phyloP scores from a whole-genome alignment of 35 echinoderm and acorn worm species.

The Strongylocentrotus purpuratus region DNA sequence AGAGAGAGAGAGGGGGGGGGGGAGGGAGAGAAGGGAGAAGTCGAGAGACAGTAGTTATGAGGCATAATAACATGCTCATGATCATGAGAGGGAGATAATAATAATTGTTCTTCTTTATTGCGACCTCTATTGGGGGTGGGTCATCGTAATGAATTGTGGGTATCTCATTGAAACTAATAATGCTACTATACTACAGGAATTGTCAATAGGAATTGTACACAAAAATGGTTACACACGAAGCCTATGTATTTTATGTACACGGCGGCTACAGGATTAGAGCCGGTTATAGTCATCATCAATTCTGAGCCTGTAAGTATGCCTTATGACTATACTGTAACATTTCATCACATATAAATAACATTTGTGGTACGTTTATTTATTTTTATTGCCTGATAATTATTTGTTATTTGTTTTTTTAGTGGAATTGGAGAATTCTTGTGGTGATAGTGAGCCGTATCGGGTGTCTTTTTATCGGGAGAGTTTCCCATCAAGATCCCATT shows the following conservation, averaged over 20 bases:
- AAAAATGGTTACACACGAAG: neutral
- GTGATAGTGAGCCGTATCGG: no score
- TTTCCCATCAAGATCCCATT: neutral
- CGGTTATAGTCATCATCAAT: neutral
- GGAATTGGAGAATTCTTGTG: no score
- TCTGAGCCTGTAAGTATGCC: neutral
- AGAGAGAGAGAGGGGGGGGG: neutral
- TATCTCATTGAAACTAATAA: conserved; percentile 40
- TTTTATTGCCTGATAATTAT: neutral
- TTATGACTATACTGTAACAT: neutral
- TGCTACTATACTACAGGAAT: neutral
- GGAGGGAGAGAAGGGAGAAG: neutral
- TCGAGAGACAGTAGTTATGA: neutral
- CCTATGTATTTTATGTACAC: neutral
- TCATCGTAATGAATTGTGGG: conserved; percentile 52
- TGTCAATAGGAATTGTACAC: conserved; percentile 14
- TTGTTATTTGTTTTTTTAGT: neutral
- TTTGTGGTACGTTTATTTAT: neutral
- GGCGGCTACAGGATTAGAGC: neutral
- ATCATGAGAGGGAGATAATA: neutral
- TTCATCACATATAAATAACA: neutral
- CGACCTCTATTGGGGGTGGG: conserved; percentile 56
- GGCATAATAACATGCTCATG: no score
- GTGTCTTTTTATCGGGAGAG: neutral
- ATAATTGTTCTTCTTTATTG: neutral